Conservation (phyloP, 1,140 invertebrate species). For the Sipha flava region DNA sequence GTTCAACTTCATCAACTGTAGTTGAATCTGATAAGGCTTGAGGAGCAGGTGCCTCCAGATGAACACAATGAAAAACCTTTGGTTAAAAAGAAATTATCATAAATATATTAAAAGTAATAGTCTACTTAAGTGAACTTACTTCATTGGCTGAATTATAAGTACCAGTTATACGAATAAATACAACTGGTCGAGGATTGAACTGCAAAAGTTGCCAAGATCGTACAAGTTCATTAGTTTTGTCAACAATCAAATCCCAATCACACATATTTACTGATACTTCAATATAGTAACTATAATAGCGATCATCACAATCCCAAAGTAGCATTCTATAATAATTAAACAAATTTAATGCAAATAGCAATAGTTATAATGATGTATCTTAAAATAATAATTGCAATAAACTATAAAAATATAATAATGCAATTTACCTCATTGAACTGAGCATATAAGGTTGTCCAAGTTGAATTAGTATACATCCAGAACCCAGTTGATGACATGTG, state of each 20-base stretch:
- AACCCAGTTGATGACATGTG: constrained; percentile 96
- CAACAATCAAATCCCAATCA: constrained; percentile 79
- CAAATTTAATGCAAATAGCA: too few relatives aligned
- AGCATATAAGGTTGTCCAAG: constrained; percentile 93
- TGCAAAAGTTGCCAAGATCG: constrained; percentile 85
- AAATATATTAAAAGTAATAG: not conserved
- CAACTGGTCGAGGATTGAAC: constrained; percentile 74
- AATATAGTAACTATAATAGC: constrained; percentile 91
- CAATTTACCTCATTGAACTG: constrained; percentile 67
- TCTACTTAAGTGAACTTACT: constrained; percentile 45
- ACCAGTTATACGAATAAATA: constrained; percentile 90
- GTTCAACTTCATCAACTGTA: not conserved
- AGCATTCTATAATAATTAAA: constrained; percentile 55
- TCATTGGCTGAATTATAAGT: constrained; percentile 96
- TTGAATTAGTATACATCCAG: constrained; percentile 88
- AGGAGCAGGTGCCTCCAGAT: constrained; percentile 88
- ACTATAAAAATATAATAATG: not conserved
- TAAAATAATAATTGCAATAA: not conserved
- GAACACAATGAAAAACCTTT: constrained; percentile 95
- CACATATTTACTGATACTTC: constrained; percentile 89
- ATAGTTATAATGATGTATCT: too few relatives aligned
- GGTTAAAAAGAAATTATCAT: constrained; percentile 36
- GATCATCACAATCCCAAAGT: constrained; percentile 96
- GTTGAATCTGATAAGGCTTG: constrained; percentile 42
- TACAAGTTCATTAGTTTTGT: constrained; percentile 64